Percentiles rank a stretch among this genome's conserved stretches.
Evolutionary conservation across 2,797 vertebrate species (phyloP).

Genomic region (Fistularia commersonii): DNA sequence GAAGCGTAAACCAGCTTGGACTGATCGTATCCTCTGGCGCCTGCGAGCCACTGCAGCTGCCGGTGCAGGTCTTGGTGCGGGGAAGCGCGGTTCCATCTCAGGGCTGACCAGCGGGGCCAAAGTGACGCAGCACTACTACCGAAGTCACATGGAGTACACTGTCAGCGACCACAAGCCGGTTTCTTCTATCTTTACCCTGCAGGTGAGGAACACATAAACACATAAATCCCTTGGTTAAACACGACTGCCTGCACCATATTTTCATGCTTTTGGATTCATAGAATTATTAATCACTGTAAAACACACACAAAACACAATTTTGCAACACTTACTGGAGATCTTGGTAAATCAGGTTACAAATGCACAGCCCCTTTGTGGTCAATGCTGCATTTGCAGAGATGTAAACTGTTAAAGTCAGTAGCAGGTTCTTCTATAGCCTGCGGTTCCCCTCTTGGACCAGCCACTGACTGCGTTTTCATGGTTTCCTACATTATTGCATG

Average conservation of each 20-base stretch:
- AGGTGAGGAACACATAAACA: conserved; percentile 70
- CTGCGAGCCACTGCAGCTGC: conserved; percentile 74
- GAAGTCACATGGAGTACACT: conserved; percentile 91
- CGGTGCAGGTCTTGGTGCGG: conserved; percentile 22
- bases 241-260: no score
- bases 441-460: no score
- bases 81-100: conserved; percentile 68
- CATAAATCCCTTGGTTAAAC: neutral
- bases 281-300: no score
- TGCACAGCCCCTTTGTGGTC: no score
- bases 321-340: no score
- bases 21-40: conserved; percentile 95
- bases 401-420: no score
- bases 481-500: neutral
- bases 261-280: no score
- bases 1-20: conserved; percentile 97
- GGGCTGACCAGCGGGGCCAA: conserved; percentile 71
- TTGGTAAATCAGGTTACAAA: no score
- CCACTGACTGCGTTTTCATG: no score
- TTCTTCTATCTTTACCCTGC: conserved; percentile 89
- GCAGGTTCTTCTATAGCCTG: no score
- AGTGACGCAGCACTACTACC: conserved; percentile 90
- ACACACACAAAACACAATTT: no score
- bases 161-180: conserved; percentile 97
- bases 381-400: no score